phyloP scores from a whole-genome alignment of 2,797 vertebrate genomes.

The Cichlasoma orientale region DNA sequence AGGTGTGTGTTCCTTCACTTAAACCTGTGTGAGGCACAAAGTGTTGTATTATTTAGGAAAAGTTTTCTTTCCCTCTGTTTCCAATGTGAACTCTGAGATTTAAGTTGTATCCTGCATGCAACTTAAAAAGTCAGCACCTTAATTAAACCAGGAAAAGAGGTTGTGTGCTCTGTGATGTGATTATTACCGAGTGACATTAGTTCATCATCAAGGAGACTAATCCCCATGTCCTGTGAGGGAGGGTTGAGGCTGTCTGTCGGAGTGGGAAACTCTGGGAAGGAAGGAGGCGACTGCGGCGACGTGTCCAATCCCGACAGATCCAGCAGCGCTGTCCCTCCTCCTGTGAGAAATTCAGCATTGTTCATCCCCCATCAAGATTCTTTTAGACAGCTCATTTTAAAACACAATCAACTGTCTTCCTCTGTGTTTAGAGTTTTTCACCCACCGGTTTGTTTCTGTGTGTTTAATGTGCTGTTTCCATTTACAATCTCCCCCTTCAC shows the following conservation, averaged over 20 bases:
- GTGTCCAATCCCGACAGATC: constrained; percentile 95
- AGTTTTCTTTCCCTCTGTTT: not conserved
- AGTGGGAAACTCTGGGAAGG: constrained; percentile 85
- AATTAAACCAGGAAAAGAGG: no score
- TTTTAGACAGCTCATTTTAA: not conserved
- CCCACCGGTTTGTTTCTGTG: constrained; percentile 62
- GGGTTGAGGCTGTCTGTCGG: constrained; percentile 69
- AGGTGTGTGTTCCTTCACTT: constrained; percentile 86
- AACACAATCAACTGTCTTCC: not conserved
- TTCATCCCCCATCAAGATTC: not conserved
- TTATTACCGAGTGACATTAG: constrained; percentile 96
- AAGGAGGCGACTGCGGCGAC: constrained; percentile 80
- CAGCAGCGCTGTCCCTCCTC: constrained; percentile 86
- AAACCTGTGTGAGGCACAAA: constrained; percentile 79
- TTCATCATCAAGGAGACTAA: constrained; percentile 96
- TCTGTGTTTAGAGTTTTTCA: not conserved
- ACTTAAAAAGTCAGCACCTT: no score
- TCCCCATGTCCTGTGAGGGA: constrained; percentile 82
- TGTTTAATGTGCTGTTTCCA: constrained; percentile 79
- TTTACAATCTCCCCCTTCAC: constrained; percentile 94
- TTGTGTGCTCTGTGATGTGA: rapidly evolving
- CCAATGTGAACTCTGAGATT: not conserved
- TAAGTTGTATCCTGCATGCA: not conserved
- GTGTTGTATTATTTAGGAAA: not conserved
- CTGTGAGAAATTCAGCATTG: constrained; percentile 46